Conservation (phyloP, 2,888 invertebrate genomes). For the Dorcus parallelipipedus region DNA sequence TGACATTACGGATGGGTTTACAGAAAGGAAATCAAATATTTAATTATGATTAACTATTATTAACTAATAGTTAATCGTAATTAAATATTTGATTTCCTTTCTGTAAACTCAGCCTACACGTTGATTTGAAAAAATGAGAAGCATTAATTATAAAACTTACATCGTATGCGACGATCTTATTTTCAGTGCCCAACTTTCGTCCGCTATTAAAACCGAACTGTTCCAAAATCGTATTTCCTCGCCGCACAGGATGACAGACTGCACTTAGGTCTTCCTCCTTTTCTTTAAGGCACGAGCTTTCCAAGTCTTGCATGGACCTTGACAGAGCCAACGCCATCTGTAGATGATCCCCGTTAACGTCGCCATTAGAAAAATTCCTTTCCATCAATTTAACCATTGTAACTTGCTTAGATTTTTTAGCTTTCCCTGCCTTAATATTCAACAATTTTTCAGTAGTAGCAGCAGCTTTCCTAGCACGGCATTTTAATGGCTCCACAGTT, state of each 20-base stretch:
- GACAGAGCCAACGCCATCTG: conserved; percentile 67
- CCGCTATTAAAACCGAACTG: conserved; percentile 58
- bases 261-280: conserved; percentile 11
- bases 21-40: no score
- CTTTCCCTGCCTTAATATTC: conserved; percentile 17
- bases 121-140: not conserved
- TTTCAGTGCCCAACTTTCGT: not conserved
- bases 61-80: no score
- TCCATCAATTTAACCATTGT: conserved; percentile 49
- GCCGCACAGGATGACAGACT: conserved; percentile 21
- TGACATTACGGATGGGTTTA: no score
- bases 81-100: no score
- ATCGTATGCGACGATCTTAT: conserved; percentile 7
- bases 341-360: conserved; percentile 63
- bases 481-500: conserved; percentile 31
- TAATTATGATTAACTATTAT: no score
- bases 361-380: conserved; percentile 50
- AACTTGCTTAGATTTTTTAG: conserved; percentile 19
- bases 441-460: no score
- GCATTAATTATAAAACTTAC: conserved; percentile 16
- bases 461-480: conserved; percentile 15
- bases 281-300: conserved; percentile 19
- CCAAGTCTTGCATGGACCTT: conserved; percentile 50
- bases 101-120: no score
- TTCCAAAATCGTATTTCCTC: conserved; percentile 50